Evolutionary conservation across 2,888 invertebrate genomes (phyloP), one percentile per base, ranked within the genome.

Genomic region (Scelioninae gen. 1): DNA sequence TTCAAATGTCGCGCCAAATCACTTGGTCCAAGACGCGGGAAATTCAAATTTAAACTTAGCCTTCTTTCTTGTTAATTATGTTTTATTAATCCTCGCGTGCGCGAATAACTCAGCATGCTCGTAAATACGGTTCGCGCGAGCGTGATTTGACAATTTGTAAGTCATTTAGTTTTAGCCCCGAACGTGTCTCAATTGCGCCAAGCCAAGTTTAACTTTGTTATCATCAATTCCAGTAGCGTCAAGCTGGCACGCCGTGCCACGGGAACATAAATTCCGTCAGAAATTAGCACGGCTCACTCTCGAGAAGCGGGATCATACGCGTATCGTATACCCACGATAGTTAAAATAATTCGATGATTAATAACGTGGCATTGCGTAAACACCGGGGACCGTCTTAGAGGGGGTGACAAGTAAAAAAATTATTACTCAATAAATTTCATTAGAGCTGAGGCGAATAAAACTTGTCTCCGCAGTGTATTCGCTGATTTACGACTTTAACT

Each of bases 191-290:
- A 84, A 84, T 84, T 82, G 81, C 84, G 68, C 74, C 78, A 62
- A 58, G 84, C 84, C 81, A 78, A 84, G 84, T 84, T 84, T 84
- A 84, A 82, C 81, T 84, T 75, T 72, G 84, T 84, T 84, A 84
- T 84, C 84, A 82, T 84, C 81, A 84, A 84, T 84, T 84, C 84
- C 84, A 84, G 81, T 58, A 77, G 75, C 78, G 78, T 81, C 69
- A 66, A 56, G 45, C 75, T 78, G 78, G 78, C 81, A 81, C 72
- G 66, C 63, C 77, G 80, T 51, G 83, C 80, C 80, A 69, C 74
- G 77, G 60, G 51, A 16, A 75, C 78, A 84, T 84, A 82, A 84
- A 84, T 84, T 78, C 63, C 71, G 68, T 76, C 76, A 63, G 76
- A 82, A 82, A 84, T 84, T 84, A 79, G 82, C 76, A 53, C 79